phyloP scores from a whole-genome alignment of 1,140 invertebrate genomes.

The Nebria ingens region DNA sequence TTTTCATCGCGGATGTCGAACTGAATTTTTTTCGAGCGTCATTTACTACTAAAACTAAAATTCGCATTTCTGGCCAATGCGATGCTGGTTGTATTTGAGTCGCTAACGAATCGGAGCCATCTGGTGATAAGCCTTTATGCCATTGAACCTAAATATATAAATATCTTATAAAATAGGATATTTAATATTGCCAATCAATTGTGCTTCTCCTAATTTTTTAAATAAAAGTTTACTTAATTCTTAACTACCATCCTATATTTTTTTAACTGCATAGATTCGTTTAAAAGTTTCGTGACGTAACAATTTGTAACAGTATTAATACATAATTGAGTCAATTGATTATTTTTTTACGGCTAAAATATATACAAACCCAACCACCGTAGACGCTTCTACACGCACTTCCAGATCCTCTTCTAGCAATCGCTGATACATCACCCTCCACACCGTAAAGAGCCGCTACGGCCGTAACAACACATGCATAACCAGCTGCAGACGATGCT shows the following conservation, averaged over 20 bases:
- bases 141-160: constrained; percentile 54
- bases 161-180: too few relatives aligned
- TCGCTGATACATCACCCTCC: constrained; percentile 66
- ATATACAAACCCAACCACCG: constrained; percentile 73
- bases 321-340: too few relatives aligned
- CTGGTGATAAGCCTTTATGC: constrained; percentile 56
- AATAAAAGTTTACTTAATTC: too few relatives aligned
- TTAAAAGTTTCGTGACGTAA: too few relatives aligned
- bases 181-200: too few relatives aligned
- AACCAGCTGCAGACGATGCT: constrained; percentile 96
- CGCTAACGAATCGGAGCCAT: constrained; percentile 79
- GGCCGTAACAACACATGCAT: constrained; percentile 74
- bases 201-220: too few relatives aligned
- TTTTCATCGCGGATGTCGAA: constrained; percentile 89
- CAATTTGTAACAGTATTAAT: too few relatives aligned
- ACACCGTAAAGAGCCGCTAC: constrained; percentile 68
- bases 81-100: constrained; percentile 55
- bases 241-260: too few relatives aligned
- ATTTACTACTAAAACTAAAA: constrained; percentile 84
- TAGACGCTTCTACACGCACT: constrained; percentile 92
- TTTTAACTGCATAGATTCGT: too few relatives aligned
- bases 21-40: constrained; percentile 76
- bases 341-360: too few relatives aligned
- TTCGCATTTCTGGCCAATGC: constrained; percentile 87
- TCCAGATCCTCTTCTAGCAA: constrained; percentile 85